Evolutionary conservation across 2,888 invertebrate genomes (phyloP), one percentile per base, ranked within the genome.

Genomic region (Phaedon cochleariae): DNA sequence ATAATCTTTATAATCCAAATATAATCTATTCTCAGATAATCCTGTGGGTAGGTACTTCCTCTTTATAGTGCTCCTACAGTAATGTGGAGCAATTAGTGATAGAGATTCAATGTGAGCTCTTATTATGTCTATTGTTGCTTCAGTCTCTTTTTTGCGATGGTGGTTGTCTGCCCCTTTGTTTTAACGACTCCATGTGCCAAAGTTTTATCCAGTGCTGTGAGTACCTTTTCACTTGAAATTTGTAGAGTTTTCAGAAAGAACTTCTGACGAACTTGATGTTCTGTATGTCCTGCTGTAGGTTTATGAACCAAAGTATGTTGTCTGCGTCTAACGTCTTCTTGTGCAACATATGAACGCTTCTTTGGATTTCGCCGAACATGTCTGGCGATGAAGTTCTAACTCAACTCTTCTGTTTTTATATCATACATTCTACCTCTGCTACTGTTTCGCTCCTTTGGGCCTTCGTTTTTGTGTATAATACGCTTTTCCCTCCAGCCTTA

Each of bases 101-200:
- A 7, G 7, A 64, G 59, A 64, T 64, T 64, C 59, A 15, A 63
- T 58, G 49, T 63, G 63, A 54, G 37, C 34, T 59, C 59, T 59
- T 1, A 48, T 57, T 46, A 59, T 59, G 59, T 59, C 22, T 57
- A 57, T 63, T 49, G 41, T 51, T 48, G 31, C 45, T 58, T 54
- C 41, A 26, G 41, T 20, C 26, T 26, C 29, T 57, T 64, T 37
- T 59, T 64, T 54, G 29, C 29, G 29, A 31, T 54, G 31, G 54
- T 54, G 54, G 54, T 54, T 54, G 26, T 17, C 26, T 49, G 49
- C 18, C 18, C 17, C 17, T 49, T 49, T 17, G 49, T 7, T 49
- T 49, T 17, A 49, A 49, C 10, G 49, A 18, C 10, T 18, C 49
- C 18, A 49, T 49, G 49, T 49, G 15, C 18, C 17, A 9, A 49